phyloP scores from a whole-genome alignment of 2,113 vertebrate species.

The Coptodon rendalli region DNA sequence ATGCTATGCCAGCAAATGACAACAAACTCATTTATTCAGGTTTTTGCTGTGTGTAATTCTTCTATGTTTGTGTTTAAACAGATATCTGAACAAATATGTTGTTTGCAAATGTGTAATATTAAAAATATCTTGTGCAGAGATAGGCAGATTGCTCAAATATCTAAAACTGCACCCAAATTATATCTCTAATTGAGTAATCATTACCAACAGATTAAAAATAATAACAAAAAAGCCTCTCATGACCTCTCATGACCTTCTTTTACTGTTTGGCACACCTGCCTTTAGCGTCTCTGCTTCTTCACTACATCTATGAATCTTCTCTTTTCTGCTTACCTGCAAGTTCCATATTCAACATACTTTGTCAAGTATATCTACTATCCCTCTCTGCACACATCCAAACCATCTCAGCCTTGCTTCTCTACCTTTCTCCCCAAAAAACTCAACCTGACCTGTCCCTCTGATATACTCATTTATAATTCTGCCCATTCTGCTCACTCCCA shows the following conservation, averaged over 20 bases:
- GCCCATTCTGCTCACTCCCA: background rate
- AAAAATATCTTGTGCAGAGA: background rate
- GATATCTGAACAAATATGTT: background rate
- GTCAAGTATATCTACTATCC: rapidly evolving
- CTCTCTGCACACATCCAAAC: background rate
- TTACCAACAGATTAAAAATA: background rate
- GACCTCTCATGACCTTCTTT: background rate
- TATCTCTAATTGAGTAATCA: background rate
- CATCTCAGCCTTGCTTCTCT: background rate
- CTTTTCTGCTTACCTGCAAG: background rate
- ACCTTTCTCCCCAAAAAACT: background rate
- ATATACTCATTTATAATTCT: background rate
- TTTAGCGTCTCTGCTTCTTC: background rate
- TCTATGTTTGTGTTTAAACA: background rate
- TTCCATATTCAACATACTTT: background rate
- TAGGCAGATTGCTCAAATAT: background rate
- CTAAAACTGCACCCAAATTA: rapidly evolving
- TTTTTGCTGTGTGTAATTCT: background rate
- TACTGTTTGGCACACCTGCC: background rate
- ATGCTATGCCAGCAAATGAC: background rate
- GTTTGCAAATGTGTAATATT: background rate
- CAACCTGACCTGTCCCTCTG: background rate
- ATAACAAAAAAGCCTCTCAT: rapidly evolving
- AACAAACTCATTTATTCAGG: background rate
- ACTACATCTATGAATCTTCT: background rate